Conservation (phyloP, 2,888 invertebrate genomes). For the Muschampia plurimacula region DNA sequence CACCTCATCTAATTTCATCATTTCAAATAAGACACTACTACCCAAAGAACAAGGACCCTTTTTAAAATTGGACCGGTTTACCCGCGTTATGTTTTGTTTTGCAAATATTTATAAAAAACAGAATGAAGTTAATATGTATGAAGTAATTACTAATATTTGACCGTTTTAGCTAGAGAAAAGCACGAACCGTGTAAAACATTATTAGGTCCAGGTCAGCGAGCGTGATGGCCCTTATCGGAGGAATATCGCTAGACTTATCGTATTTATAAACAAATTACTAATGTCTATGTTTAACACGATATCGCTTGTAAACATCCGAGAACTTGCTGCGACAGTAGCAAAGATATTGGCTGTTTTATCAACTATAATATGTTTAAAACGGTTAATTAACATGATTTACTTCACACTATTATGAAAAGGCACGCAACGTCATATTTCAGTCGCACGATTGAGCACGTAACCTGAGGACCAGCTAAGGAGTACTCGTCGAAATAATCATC, state of each 20-base stretch:
- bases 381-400: background rate
- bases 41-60: no score
- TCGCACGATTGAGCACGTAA: conserved; percentile 6
- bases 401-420: conserved; percentile 6
- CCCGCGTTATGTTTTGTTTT: no score
- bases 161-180: conserved; percentile 13
- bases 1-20: no score
- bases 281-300: conserved; percentile 48
- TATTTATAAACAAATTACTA: conserved; percentile 56
- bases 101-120: background rate
- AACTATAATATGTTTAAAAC: conserved; percentile 20
- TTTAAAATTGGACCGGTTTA: no score
- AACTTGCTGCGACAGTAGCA: conserved; percentile 31
- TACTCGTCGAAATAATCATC: background rate
- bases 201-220: conserved; percentile 42
- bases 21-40: no score
- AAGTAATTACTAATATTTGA: background rate
- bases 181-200: conserved; percentile 17
- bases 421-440: background rate
- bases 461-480: background rate
- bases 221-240: conserved; percentile 49
- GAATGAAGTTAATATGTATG: background rate
- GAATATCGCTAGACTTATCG: conserved; percentile 53
- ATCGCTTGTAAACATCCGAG: conserved; percentile 46
- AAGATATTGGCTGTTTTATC: conserved; percentile 31